Conservation (phyloP, 2,797 vertebrate genomes). For the Enoplosus armatus region DNA sequence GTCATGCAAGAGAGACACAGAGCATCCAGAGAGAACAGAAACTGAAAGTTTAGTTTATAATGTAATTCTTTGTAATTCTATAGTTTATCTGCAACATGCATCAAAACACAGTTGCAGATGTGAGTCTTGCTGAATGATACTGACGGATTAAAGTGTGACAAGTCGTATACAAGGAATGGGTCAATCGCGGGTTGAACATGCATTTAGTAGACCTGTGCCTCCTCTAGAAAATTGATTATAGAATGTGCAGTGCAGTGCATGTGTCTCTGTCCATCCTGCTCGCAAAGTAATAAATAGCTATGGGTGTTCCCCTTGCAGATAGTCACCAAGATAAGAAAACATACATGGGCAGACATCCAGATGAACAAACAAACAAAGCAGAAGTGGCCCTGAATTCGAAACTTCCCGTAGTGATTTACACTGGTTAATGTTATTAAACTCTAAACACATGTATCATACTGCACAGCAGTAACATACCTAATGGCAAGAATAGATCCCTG, state of each 20-base stretch:
- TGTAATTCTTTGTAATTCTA: not conserved
- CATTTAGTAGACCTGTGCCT: not conserved
- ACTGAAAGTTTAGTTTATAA: conserved; percentile 10
- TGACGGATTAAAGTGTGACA: not conserved
- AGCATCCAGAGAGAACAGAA: not conserved
- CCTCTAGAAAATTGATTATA: not conserved
- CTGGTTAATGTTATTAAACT: conserved; percentile 5
- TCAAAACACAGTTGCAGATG: conserved; percentile 3
- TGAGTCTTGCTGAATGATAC: not conserved
- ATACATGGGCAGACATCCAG: conserved; percentile 43
- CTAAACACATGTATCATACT: conserved; percentile 5
- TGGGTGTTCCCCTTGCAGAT: conserved; percentile 63
- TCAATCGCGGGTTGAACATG: conserved; percentile 2
- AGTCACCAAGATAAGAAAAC: conserved; percentile 63
- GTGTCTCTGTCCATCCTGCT: conserved; percentile 21
- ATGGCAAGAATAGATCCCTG: conserved; percentile 1
- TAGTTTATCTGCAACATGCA: not conserved
- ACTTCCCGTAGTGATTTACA: conserved; percentile 16
- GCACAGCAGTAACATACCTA: not conserved
- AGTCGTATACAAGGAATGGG: not conserved
- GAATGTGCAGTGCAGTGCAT: conserved; percentile 11
- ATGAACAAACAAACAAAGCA: conserved; percentile 48
- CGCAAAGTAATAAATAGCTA: conserved; percentile 63
- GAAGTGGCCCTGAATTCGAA: conserved; percentile 16
- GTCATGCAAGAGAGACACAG: not conserved